phyloP scores from a whole-genome alignment of 2,113 vertebrate genomes.

The Setophaga kirtlandii region DNA sequence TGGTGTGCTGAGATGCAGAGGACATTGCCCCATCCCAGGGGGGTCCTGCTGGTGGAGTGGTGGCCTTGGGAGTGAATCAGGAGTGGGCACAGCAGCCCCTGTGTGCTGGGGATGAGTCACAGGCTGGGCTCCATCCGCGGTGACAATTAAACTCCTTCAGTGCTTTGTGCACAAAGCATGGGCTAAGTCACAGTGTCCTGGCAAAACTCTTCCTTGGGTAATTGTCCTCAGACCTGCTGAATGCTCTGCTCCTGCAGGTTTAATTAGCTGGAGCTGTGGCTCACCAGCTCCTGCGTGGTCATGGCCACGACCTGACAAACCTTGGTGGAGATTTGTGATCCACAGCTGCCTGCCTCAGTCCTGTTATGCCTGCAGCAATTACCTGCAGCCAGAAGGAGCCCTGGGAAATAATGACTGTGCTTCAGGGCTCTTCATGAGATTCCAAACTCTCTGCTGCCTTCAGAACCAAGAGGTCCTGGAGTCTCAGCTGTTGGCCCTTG shows the following conservation, averaged over 20 bases:
- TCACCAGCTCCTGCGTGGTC: neutral
- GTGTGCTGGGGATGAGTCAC: neutral
- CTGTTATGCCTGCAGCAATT: neutral
- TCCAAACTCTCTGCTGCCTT: neutral
- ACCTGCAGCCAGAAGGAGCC: neutral
- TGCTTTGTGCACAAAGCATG: neutral
- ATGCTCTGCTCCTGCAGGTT: neutral
- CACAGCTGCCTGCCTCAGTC: neutral
- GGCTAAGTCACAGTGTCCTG: neutral
- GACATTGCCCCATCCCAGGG: neutral
- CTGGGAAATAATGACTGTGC: neutral
- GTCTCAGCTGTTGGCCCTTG: neutral
- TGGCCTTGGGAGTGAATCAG: neutral
- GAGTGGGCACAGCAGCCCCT: neutral
- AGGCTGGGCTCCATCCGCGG: neutral
- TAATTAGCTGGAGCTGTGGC: neutral
- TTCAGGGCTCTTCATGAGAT: neutral
- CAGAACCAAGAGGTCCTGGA: fast-evolving
- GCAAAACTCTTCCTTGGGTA: neutral
- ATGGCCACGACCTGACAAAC: neutral
- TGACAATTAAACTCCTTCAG: neutral
- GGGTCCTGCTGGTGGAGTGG: neutral
- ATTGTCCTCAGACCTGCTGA: neutral
- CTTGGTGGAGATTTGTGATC: neutral
- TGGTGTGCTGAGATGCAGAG: neutral